Evolutionary conservation across 2,888 invertebrate species (phyloP).

Genomic region (Drosophila demipolita): DNA sequence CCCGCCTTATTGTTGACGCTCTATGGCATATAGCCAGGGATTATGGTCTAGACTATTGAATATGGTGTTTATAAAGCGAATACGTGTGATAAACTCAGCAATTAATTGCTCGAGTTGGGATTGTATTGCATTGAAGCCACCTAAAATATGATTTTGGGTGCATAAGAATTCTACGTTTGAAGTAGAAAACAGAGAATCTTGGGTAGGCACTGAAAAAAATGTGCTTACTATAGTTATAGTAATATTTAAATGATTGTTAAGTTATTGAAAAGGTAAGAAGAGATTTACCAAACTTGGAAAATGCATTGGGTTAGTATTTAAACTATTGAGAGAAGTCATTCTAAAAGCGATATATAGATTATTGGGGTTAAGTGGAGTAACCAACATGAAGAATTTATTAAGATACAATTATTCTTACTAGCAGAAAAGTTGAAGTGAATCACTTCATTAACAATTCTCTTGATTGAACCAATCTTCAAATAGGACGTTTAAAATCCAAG

Average conservation of each 20-base stretch:
- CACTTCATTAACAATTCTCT: neutral
- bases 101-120: conserved; percentile 33
- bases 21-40: conserved; percentile 30
- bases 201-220: neutral
- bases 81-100: conserved; percentile 38
- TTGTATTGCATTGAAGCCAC: neutral
- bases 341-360: neutral
- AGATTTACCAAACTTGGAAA: neutral
- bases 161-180: neutral
- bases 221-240: neutral
- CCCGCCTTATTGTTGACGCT: conserved; percentile 42
- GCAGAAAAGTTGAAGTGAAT: neutral
- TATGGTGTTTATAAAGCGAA: conserved; percentile 40
- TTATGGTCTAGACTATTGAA: conserved; percentile 40
- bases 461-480: neutral
- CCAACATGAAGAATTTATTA: neutral
- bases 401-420: neutral
- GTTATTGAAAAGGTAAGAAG: neutral
- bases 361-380: neutral
- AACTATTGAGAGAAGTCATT: neutral
- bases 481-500: accelerated
- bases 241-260: neutral
- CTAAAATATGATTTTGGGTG: conserved; percentile 2
- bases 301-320: accelerated
- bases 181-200: neutral